Conservation (phyloP, 2,888 invertebrate species). For the Cephus runcator region DNA sequence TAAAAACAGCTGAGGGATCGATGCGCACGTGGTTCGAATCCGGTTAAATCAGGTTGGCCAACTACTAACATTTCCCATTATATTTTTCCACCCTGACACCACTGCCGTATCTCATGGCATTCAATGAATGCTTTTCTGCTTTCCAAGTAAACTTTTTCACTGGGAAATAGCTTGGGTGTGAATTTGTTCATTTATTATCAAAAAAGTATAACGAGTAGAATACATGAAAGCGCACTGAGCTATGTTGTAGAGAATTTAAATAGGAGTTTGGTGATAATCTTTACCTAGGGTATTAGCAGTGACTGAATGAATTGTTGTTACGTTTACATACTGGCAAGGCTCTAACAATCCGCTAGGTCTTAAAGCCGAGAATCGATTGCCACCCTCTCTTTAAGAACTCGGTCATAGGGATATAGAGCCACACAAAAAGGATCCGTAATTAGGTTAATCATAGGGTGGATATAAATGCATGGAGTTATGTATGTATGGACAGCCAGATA, state of each 20-base stretch:
- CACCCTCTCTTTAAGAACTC: not conserved
- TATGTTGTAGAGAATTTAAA: not conserved
- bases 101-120: not conserved
- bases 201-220: not conserved
- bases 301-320: not conserved
- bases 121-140: not conserved
- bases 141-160: not conserved
- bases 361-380: not conserved
- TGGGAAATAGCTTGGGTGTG: not conserved
- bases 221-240: not conserved
- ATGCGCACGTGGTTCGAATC: not conserved
- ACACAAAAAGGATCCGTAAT: not conserved
- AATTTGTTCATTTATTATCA: not conserved
- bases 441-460: not conserved
- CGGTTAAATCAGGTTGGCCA: not conserved
- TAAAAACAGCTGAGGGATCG: not conserved
- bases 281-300: not conserved
- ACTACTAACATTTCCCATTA: not conserved
- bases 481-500: not conserved
- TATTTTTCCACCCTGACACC: not conserved
- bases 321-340: not conserved
- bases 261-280: not conserved
- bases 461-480: not conserved
- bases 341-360: not conserved
- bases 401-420: not conserved